Evolutionary conservation across 92 coral and sea anemone genomes (phyloP).

Genomic region (Epizoanthus rinbou): DNA sequence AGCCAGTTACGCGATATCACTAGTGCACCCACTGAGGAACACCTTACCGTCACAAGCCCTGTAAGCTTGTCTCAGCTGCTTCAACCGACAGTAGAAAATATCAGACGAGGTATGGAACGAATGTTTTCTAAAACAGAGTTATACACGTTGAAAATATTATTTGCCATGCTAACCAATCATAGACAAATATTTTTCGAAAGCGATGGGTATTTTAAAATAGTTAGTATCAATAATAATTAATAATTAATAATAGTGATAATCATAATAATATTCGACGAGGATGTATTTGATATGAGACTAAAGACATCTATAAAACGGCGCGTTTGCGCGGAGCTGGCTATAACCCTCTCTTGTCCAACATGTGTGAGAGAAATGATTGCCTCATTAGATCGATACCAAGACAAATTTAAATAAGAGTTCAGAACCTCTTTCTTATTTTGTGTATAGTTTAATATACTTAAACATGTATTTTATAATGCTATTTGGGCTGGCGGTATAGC

Average conservation of each 20-base stretch:
- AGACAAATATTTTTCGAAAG: background rate
- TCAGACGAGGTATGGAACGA: conserved; percentile 71
- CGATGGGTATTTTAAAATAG: background rate
- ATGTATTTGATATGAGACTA: no score
- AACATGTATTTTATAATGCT: no score
- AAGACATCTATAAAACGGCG: no score
- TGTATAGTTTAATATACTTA: no score
- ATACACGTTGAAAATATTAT: background rate
- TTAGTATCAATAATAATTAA: background rate
- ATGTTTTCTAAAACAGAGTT: background rate
- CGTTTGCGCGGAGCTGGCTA: no score
- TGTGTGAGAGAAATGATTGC: no score
- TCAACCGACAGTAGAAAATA: conserved; percentile 65
- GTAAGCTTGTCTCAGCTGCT: conserved; percentile 49
- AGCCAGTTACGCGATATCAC: conserved; percentile 66
- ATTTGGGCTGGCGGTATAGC: no score
- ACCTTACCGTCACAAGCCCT: conserved; percentile 53
- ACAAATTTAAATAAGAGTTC: no score
- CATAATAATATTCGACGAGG: no score
- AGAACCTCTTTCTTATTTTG: no score
- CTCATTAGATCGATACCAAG: no score
- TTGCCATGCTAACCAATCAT: background rate
- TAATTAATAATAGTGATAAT: background rate
- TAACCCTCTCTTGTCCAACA: background rate
- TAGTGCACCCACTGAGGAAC: conserved; percentile 69